These are phyloP conservation scores for Pangasianodon hypophthalmus DNA, from an alignment of 2,113 vertebrate genomes.

Conservation along the genomic window DNA sequence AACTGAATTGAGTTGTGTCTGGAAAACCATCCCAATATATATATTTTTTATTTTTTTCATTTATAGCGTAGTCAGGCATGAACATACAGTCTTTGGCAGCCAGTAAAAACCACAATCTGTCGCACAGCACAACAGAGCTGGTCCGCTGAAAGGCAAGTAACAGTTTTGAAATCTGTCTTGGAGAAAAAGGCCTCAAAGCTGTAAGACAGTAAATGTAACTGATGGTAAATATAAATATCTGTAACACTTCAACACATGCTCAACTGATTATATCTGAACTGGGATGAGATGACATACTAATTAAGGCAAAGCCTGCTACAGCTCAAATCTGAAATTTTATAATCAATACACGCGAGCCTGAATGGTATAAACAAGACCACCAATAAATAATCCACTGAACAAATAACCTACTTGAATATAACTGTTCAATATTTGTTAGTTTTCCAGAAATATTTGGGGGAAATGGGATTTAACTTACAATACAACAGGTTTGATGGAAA, in stretches of 20 bases:
- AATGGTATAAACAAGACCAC: conserved; percentile 23
- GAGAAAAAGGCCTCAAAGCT: conserved; percentile 33
- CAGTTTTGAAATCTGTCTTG: not conserved
- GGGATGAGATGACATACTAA: not conserved
- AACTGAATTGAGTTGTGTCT: not conserved
- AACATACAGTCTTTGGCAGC: conserved; percentile 33
- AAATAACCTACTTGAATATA: not conserved
- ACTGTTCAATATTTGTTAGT: not conserved
- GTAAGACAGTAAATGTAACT: not conserved
- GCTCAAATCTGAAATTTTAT: not conserved
- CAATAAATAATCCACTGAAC: conserved; percentile 30
- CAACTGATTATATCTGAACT: not conserved
- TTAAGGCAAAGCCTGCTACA: conserved; percentile 27
- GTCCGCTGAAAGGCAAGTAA: conserved; percentile 17
- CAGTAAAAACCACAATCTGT: conserved; percentile 22
- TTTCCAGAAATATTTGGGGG: not conserved
- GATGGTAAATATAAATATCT: conserved; percentile 9
- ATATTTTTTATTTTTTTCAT: not conserved
- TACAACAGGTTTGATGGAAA: not conserved
- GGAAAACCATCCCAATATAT: not conserved
- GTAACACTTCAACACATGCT: conserved; percentile 20
- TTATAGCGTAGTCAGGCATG: not conserved
- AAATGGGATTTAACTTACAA: not conserved
- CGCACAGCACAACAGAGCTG: conserved; percentile 14
- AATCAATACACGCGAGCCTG: conserved; percentile 2